phyloP scores from a whole-genome alignment of 2,888 invertebrate species.

The Zootermopsis nevadensis region DNA sequence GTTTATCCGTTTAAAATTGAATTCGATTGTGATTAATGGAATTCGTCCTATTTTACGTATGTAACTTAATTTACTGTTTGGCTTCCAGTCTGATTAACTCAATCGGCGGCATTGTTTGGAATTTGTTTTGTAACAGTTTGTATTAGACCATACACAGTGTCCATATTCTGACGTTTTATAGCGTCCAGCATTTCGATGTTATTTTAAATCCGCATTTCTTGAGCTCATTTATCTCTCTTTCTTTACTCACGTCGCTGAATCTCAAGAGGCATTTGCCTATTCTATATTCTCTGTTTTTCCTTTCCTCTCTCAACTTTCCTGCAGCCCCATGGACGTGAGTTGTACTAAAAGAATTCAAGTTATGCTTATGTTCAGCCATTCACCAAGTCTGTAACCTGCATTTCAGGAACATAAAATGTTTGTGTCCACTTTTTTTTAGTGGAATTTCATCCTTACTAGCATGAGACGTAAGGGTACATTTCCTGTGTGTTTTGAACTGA shows the following conservation, averaged over 20 bases:
- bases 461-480: background rate
- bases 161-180: no score
- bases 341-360: slow-evolving; percentile 19
- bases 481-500: background rate
- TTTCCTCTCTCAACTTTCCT: background rate
- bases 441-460: background rate
- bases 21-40: no score
- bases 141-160: no score
- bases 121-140: no score
- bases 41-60: no score
- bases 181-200: background rate
- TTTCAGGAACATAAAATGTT: background rate
- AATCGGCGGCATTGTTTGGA: no score
- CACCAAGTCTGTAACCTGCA: background rate
- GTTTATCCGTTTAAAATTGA: no score
- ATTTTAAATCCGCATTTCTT: background rate
- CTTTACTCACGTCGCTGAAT: background rate
- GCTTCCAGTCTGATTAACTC: no score
- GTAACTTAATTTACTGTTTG: no score
- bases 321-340: background rate
- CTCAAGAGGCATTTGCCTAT: background rate
- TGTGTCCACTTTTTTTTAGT: background rate
- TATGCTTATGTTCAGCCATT: slow-evolving; percentile 14
- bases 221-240: background rate
- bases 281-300: background rate